A percentile compares a stretch with the other conserved stretches of the same genome.
phyloP scores from a whole-genome alignment of 2,888 invertebrate genomes.

The Emesis furor region DNA sequence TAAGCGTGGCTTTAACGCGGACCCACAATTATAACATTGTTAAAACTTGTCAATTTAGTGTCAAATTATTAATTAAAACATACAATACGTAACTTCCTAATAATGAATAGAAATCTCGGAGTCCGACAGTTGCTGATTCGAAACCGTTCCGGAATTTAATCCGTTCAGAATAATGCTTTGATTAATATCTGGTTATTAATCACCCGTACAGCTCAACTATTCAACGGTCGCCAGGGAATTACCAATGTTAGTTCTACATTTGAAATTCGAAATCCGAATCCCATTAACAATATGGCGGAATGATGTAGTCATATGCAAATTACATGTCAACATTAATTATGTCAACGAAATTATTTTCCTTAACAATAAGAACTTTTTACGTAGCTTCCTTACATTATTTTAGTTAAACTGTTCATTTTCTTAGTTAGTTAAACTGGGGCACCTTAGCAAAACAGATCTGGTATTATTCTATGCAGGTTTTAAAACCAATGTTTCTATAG shows the following conservation, averaged over 20 bases:
- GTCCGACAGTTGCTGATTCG: conserved; percentile 67
- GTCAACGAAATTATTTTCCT: background rate
- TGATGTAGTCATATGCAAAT: conserved; percentile 25
- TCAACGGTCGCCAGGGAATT: conserved; percentile 85
- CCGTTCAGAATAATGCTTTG: conserved; percentile 64
- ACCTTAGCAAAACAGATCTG: too few species aligned
- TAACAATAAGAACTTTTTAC: background rate
- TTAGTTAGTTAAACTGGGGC: too few species aligned
- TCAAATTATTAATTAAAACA: conserved; percentile 54
- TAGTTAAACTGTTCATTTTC: too few species aligned
- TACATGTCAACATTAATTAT: conserved; percentile 1
- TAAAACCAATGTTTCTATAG: too few species aligned
- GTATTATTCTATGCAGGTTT: too few species aligned
- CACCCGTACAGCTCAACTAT: conserved; percentile 86
- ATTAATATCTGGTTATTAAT: conserved; percentile 70
- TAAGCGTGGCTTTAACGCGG: background rate
- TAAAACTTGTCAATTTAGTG: conserved; percentile 8
- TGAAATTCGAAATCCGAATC: conserved; percentile 85
- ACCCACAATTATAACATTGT: background rate
- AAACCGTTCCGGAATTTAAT: conserved; percentile 67
- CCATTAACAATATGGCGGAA: conserved; percentile 83
- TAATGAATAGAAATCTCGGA: conserved; percentile 56
- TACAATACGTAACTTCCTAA: conserved; percentile 39
- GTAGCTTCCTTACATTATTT: too few species aligned
- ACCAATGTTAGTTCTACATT: conserved; percentile 84